Percentiles rank a stretch among this genome's conserved stretches.
phyloP scores from a whole-genome alignment of 2,797 vertebrate genomes.

The Enteromius viviparus region DNA sequence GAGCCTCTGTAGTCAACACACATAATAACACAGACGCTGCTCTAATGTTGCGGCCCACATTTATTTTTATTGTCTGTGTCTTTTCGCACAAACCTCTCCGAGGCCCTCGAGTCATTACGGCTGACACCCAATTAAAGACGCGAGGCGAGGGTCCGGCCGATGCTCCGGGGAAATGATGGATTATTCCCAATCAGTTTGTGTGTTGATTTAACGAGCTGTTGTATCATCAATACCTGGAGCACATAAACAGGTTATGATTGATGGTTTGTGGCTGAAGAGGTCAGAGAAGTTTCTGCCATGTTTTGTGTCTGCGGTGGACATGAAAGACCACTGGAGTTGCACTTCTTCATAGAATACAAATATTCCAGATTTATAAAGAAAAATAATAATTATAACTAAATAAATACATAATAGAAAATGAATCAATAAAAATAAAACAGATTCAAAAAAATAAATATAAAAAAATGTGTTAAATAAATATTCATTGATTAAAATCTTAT shows the following conservation, averaged over 20 bases:
- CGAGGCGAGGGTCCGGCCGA: conserved; percentile 27
- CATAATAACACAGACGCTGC: conserved; percentile 41
- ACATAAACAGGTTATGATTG: conserved; percentile 13
- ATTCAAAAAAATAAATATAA: background rate
- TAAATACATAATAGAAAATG: background rate
- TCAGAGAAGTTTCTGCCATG: background rate
- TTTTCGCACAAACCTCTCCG: background rate
- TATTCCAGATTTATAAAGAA: no score
- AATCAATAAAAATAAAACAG: background rate
- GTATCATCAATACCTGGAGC: conserved; percentile 43
- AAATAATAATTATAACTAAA: background rate
- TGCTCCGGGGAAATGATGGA: conserved; percentile 48
- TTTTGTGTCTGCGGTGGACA: background rate
- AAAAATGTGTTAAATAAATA: background rate
- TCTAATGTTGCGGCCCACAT: background rate
- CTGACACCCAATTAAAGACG: conserved; percentile 36
- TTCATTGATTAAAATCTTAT: background rate
- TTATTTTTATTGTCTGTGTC: conserved; percentile 32
- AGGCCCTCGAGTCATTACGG: conserved; percentile 25
- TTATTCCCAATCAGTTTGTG: conserved; percentile 40
- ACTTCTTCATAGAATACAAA: background rate
- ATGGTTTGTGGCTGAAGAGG: background rate
- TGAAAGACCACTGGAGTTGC: background rate
- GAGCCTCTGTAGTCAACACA: conserved; percentile 31
- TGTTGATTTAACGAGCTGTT: conserved; percentile 35